Evolutionary conservation across 1,140 invertebrate species (phyloP), one percentile per base, ranked within the genome.

Genomic region (Philopotamus ludificatus): DNA sequence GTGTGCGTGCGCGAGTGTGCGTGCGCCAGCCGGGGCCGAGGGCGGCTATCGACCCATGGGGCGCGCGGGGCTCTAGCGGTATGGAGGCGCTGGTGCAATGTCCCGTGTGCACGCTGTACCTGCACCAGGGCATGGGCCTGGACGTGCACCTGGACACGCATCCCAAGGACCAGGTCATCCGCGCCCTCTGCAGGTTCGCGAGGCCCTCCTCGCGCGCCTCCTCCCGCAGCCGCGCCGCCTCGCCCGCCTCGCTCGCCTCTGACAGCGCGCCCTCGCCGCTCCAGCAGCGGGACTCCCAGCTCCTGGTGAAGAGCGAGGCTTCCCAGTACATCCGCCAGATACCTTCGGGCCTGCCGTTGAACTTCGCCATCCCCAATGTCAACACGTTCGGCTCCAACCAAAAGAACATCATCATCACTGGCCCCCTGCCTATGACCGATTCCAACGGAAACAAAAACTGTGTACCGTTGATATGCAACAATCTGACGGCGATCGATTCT

Each of bases 91-190:
- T 78, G 63, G 77, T 83, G 67, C 82, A 84, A 72, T 93, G 90
- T 78, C 91, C 91, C 21, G 90, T 92, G 47, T 92, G 90, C 79
- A 92, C 90, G 18, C 80, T 92, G 42, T 92, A 86, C 74, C 80
- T 92, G 49, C 85, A 89, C 66, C 89, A 89, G 77, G 90, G 90
- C 25, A 92, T 92, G 77, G 87, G 87, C 57, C 77, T 92, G 63
- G 86, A 90, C 71, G 84, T 84, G 65, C 90, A 92, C 76, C 82
- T 93, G 73, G 85, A 90, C 72, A 92, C 89, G 4, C 90, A 92
- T 81, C 90, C 91, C 20, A 92, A 92, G 74, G 90, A 92, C 72
- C 89, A 91, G 75, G 89, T 93, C 22, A 92, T 92, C 67, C 88
- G 88, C 73, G 91, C 91, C n/a, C 77, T 93, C 45, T 81, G 79